Evolutionary conservation across 1,140 invertebrate species (phyloP).

Genomic region (Zaprionus kolodkinae): DNA sequence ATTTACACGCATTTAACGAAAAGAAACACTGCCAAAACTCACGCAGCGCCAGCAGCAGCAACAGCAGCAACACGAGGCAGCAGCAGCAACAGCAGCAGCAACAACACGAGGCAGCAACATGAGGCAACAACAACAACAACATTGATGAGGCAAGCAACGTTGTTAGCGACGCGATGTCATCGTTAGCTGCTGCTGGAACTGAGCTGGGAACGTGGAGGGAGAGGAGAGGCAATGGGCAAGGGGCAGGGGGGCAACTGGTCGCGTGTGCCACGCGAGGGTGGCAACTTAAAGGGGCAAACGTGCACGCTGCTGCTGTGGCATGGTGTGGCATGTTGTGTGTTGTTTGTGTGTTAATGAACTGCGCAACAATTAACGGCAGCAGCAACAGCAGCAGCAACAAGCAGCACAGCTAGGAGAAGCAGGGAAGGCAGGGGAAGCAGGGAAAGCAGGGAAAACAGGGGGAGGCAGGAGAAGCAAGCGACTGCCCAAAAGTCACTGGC

Average conservation of each 20-base stretch:
- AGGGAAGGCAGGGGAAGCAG: no score
- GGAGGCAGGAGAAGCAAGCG: no score
- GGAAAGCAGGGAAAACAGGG: no score
- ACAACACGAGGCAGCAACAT: conserved; percentile 24
- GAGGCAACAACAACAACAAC: conserved; percentile 43
- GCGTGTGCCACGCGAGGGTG: conserved; percentile 80
- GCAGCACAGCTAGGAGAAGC: neutral
- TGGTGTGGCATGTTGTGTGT: conserved; percentile 14
- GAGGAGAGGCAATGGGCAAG: conserved; percentile 14
- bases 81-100: conserved; percentile 58
- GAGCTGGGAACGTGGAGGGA: conserved; percentile 17
- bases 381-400: conserved; percentile 15
- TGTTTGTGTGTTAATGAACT: conserved; percentile 77
- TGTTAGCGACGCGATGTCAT: conserved; percentile 72
- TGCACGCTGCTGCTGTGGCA: conserved; percentile 15
- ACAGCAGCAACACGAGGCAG: conserved; percentile 46
- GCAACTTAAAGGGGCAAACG: conserved; percentile 52
- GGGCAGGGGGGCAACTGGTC: conserved; percentile 43
- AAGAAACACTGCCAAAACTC: conserved; percentile 79
- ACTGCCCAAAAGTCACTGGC: conserved; percentile 59
- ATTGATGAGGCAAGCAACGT: conserved; percentile 48
- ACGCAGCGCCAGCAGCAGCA: conserved; percentile 71
- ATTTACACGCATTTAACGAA: conserved; percentile 80
- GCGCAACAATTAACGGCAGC: conserved; percentile 74
- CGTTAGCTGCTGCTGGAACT: conserved; percentile 59